Evolutionary conservation across 2,888 invertebrate species (phyloP), one percentile per base, ranked within the genome.

Genomic region (Meandrusa payeni): DNA sequence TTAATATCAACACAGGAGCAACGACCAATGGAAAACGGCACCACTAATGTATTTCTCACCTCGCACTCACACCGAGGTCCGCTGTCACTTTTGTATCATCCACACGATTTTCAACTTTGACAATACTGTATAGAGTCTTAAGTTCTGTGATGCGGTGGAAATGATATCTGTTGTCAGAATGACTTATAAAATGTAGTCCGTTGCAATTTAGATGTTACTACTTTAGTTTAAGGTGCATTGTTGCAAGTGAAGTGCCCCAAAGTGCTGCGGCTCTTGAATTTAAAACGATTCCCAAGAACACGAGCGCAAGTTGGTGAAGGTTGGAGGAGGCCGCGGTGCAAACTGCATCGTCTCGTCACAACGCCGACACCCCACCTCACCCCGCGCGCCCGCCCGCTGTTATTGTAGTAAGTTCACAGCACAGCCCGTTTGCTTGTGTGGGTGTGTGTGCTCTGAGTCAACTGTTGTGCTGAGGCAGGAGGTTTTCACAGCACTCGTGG

Each of bases 31-130:
- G 87, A 79, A 83, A 85, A 85, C 85, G 82, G 82, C 74, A 86
- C 82, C 85, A 80, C 87, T 88, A 88, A 88, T 88, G 88, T 88
- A 88, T 88, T 88, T 88, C 88, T 88, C 88, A 88, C 87, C 88
- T 88, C 82, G 82, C 85, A 85, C 87, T 81, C 87, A 86, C 83
- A 85, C 83, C 77, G 77, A 76, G 67, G 69, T 67, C 68, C 57
- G 69, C 69, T 75, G 73, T 73, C 72, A 77, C 75, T 78, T 75
- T 65, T 70, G 57, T 50, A 73, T 68, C 64, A 70, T 68, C 67
- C 65, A 72, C 63, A 57, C 70, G 64, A 80, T 69, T 79, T 57
- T 79, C 67, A 72, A 74, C 85, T 77, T 72, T 82, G 58, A 34
- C 32, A 19, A 52, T 23, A 55, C 4, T 41, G 17, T 31, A 50